These are phyloP conservation scores for Acrocephalus scirpaceus DNA, from an alignment of 2,797 vertebrate species.

Conservation along the genomic window DNA sequence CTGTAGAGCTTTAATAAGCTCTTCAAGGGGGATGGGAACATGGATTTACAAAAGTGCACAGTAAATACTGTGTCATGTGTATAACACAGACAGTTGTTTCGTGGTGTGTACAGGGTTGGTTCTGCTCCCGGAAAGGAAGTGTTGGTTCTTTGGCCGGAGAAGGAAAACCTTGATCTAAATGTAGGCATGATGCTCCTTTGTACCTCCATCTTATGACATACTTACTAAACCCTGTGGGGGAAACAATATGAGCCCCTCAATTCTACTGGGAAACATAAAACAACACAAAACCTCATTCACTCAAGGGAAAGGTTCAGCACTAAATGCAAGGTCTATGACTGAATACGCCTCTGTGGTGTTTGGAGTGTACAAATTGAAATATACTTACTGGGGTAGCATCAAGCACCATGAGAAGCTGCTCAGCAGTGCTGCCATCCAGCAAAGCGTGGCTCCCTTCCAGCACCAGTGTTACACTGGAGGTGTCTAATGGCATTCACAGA, in stretches of 20 bases:
- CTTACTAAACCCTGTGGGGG: too few species aligned
- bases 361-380: background rate
- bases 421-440: fast-evolving
- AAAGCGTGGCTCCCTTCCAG: fast-evolving
- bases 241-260: background rate
- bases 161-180: background rate
- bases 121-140: background rate
- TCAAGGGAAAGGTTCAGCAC: background rate
- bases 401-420: background rate
- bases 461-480: fast-evolving
- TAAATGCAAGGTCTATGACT: background rate
- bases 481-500: background rate
- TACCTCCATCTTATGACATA: background rate
- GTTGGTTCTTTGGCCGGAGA: background rate
- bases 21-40: slow-evolving; percentile 12
- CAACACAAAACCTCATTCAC: background rate
- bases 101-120: background rate
- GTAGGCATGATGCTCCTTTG: background rate
- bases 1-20: background rate
- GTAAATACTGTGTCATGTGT: background rate
- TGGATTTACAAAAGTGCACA: background rate
- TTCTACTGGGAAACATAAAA: background rate
- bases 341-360: fast-evolving
- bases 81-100: background rate
- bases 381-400: background rate